These are phyloP conservation scores for Acleris cristana DNA, from an alignment of 2,888 invertebrate genomes.

Conservation along the genomic window DNA sequence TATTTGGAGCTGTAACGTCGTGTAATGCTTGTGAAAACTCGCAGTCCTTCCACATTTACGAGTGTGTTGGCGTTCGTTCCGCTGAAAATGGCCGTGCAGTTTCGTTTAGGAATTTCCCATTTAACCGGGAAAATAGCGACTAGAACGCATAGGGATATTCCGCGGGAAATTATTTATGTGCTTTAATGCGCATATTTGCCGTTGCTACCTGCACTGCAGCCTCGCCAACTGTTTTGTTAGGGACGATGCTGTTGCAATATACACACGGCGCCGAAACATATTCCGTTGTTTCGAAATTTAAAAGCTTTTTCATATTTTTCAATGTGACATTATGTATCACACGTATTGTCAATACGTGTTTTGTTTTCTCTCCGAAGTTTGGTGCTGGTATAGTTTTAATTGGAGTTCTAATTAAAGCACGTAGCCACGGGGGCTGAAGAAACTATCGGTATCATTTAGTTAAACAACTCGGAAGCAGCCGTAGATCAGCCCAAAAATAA, in stretches of 20 bases:
- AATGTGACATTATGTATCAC: constrained; percentile 18
- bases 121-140: constrained; percentile 35
- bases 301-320: constrained; percentile 27
- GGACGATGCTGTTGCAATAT: constrained; percentile 4
- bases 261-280: constrained; percentile 8
- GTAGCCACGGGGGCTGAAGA: constrained; percentile 7
- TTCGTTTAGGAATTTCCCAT: constrained; percentile 45
- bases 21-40: constrained; percentile 70
- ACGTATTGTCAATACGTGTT: constrained; percentile 8
- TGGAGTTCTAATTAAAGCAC: constrained; percentile 12
- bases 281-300: constrained; percentile 23
- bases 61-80: constrained; percentile 57
- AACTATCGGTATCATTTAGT: constrained; percentile 57
- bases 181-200: constrained; percentile 37
- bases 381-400: no score
- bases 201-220: constrained; percentile 32
- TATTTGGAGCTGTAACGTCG: constrained; percentile 61
- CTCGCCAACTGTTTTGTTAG: constrained; percentile 33
- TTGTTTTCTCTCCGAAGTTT: background rate
- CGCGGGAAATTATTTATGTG: constrained; percentile 38
- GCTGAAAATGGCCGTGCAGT: constrained; percentile 55
- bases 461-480: constrained; percentile 75
- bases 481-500: constrained; percentile 74
- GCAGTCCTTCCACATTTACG: constrained; percentile 50
- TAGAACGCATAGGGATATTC: constrained; percentile 34